phyloP scores from a whole-genome alignment of 2,797 vertebrate genomes.

The Alectoris magna region DNA sequence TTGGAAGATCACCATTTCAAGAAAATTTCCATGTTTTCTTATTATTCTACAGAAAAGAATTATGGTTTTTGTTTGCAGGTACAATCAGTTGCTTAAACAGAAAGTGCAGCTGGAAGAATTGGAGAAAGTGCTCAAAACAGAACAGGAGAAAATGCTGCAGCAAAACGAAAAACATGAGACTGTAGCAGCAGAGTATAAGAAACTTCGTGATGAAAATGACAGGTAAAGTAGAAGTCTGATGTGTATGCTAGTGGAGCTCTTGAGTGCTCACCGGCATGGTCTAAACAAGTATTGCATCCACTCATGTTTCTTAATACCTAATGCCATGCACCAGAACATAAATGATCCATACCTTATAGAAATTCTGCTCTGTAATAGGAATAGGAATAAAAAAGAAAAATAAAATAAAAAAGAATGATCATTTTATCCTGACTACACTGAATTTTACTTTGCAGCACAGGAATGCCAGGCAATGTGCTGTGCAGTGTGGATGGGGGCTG shows the following conservation, averaged over 20 bases:
- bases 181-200: slow-evolving; percentile 88
- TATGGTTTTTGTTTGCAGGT: slow-evolving; percentile 78
- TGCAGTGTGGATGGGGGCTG: not conserved
- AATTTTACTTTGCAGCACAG: not conserved
- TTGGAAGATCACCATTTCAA: not conserved
- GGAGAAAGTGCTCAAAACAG: slow-evolving; percentile 90
- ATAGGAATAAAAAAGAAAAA: not conserved
- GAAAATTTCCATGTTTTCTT: rapidly evolving
- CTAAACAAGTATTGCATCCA: not conserved
- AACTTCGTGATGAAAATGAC: slow-evolving; percentile 90
- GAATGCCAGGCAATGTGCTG: not conserved
- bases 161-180: slow-evolving; percentile 90
- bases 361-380: not conserved
- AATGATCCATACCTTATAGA: not conserved
- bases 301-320: not conserved
- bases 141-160: slow-evolving; percentile 93
- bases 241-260: not conserved
- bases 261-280: not conserved
- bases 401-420: not conserved
- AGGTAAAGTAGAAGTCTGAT: slow-evolving; percentile 78
- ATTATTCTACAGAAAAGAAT: not conserved
- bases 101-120: slow-evolving; percentile 94
- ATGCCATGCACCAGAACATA: not conserved
- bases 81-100: slow-evolving; percentile 93
- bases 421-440: not conserved